phyloP scores from a whole-genome alignment of 2,888 invertebrate genomes.

The Amblyjoppa proteus region DNA sequence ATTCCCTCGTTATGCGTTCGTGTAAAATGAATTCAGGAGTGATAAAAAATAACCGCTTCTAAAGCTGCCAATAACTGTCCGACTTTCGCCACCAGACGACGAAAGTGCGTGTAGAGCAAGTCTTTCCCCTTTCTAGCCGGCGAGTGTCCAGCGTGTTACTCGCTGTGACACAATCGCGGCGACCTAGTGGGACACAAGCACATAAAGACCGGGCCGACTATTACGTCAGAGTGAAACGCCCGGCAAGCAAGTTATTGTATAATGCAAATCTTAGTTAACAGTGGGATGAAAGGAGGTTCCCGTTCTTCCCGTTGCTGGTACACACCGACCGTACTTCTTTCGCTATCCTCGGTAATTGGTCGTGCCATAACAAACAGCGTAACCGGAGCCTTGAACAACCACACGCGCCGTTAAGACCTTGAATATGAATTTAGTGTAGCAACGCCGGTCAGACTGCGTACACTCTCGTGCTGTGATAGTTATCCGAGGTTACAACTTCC shows the following conservation, averaged over 20 bases:
- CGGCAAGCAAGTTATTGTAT: slow-evolving; percentile 71
- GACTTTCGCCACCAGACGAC: neutral
- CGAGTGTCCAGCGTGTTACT: slow-evolving; percentile 35
- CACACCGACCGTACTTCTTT: slow-evolving; percentile 68
- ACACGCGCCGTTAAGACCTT: slow-evolving; percentile 68
- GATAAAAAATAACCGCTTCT: neutral
- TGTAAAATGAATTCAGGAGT: neutral
- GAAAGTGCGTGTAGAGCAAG: slow-evolving; percentile 2
- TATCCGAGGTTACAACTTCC: slow-evolving; percentile 67
- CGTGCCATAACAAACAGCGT: slow-evolving; percentile 57
- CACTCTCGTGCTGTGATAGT: slow-evolving; percentile 61
- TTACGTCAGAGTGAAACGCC: slow-evolving; percentile 78
- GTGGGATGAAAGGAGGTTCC: slow-evolving; percentile 3
- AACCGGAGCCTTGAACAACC: slow-evolving; percentile 74
- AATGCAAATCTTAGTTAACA: slow-evolving; percentile 62
- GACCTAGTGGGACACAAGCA: slow-evolving; percentile 35
- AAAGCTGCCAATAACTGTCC: neutral
- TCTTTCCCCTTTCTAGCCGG: slow-evolving; percentile 56
- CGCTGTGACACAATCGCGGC: slow-evolving; percentile 62
- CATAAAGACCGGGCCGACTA: slow-evolving; percentile 57
- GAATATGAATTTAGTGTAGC: slow-evolving; percentile 73
- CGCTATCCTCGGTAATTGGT: slow-evolving; percentile 76
- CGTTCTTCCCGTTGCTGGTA: slow-evolving; percentile 54
- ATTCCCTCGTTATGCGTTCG: neutral
- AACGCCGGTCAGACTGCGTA: slow-evolving; percentile 18